Percentiles rank a stretch among this genome's conserved stretches.
phyloP scores from a whole-genome alignment of 2,888 invertebrate species.

The Thyatira batis region DNA sequence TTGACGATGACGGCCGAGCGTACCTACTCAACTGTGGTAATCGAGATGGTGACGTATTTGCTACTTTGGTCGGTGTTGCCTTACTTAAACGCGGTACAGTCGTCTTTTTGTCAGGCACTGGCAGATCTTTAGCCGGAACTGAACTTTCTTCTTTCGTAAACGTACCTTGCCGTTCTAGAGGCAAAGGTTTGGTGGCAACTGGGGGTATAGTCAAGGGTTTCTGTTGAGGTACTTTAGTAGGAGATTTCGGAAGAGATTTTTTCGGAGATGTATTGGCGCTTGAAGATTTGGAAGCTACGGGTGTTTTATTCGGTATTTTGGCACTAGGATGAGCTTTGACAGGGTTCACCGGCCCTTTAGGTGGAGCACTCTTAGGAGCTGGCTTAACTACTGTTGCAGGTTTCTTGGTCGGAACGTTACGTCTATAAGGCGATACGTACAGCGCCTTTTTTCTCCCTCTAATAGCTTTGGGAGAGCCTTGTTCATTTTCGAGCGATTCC shows the following conservation, averaged over 20 bases:
- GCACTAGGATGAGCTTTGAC: constrained; percentile 55
- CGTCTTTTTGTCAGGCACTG: constrained; percentile 56
- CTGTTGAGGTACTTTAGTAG: constrained; percentile 48
- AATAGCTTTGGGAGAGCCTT: constrained; percentile 79
- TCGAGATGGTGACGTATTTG: constrained; percentile 72
- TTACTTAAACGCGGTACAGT: constrained; percentile 42
- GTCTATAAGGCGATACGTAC: constrained; percentile 84
- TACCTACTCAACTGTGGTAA: constrained; percentile 61
- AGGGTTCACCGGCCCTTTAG: constrained; percentile 39
- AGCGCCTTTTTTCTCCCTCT: constrained; percentile 86
- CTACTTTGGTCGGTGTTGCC: constrained; percentile 52
- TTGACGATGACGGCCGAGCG: constrained; percentile 50
- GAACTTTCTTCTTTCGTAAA: constrained; percentile 92
- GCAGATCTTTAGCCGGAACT: constrained; percentile 62
- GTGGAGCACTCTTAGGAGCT: constrained; percentile 41
- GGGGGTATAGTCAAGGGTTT: constrained; percentile 50
- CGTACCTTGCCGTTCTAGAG: constrained; percentile 92
- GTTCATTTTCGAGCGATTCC: constrained; percentile 69
- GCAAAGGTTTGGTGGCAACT: constrained; percentile 65
- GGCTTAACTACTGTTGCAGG: constrained; percentile 33
- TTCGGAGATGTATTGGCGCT: constrained; percentile 66
- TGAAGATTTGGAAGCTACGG: constrained; percentile 44
- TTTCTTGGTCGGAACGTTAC: constrained; percentile 64
- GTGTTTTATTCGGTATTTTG: constrained; percentile 55
- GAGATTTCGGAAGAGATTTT: constrained; percentile 57